Percentiles rank a stretch among this genome's conserved stretches.
phyloP scores from a whole-genome alignment of 2,888 invertebrate species.

The Zygaena filipendulae region DNA sequence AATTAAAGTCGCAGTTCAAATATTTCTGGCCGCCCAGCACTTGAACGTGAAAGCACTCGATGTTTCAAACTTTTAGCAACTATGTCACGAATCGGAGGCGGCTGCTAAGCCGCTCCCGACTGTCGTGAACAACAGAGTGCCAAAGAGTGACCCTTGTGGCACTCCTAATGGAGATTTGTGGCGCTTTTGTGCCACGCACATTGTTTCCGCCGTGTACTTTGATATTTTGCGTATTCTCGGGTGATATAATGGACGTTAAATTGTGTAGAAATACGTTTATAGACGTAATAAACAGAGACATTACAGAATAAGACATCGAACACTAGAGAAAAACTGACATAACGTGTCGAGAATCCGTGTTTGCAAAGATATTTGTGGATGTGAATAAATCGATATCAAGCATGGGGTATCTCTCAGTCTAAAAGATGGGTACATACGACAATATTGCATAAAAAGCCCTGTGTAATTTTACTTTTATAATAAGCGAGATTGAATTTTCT shows the following conservation, averaged over 20 bases:
- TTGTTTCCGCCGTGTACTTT: conserved; percentile 16
- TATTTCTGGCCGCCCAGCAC: conserved; percentile 29
- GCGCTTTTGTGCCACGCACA: conserved; percentile 47
- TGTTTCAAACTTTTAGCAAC: conserved; percentile 61
- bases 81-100: conserved; percentile 44
- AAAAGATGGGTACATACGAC: no score
- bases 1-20: conserved; percentile 18
- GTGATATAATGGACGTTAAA: conserved; percentile 15
- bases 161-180: conserved; percentile 38
- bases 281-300: no score
- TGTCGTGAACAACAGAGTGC: conserved; percentile 38
- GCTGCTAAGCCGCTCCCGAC: conserved; percentile 44
- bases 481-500: no score
- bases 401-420: no score
- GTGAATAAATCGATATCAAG: no score
- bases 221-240: conserved; percentile 22
- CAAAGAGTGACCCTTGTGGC: conserved; percentile 50
- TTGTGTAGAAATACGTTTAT: no score
- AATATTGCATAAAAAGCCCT: no score
- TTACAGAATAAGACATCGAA: no score
- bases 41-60: conserved; percentile 55
- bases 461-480: no score
- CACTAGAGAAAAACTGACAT: no score
- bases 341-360: no score
- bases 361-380: no score